Evolutionary conservation across 1,140 invertebrate species (phyloP).

Genomic region (Portunus trituberculatus): DNA sequence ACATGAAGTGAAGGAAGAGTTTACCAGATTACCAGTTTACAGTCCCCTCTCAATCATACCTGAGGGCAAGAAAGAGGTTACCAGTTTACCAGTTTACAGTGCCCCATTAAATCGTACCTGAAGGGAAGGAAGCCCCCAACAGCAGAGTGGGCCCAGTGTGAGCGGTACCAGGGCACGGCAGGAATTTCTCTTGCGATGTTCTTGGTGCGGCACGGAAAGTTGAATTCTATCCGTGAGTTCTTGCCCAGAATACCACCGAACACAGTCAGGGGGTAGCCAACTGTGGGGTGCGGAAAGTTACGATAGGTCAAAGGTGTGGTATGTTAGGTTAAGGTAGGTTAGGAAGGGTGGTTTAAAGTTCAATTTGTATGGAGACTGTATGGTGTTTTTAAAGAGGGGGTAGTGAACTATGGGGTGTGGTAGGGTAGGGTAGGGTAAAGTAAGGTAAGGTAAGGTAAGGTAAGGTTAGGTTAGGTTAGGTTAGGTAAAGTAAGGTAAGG

Average conservation of each 20-base stretch:
- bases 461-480: too few species aligned
- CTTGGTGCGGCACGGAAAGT: slow-evolving; percentile 82
- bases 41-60: slow-evolving; percentile 66
- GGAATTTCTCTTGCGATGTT: slow-evolving; percentile 83
- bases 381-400: too few species aligned
- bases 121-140: slow-evolving; percentile 83
- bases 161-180: slow-evolving; percentile 81
- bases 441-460: too few species aligned
- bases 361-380: too few species aligned
- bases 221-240: slow-evolving; percentile 81
- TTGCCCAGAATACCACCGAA: slow-evolving; percentile 83
- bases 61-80: slow-evolving; percentile 82
- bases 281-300: slow-evolving; percentile 78
- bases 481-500: too few species aligned
- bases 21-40: too few species aligned
- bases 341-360: too few species aligned
- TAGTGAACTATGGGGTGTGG: too few species aligned
- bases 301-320: neutral
- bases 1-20: slow-evolving; percentile 80
- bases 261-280: slow-evolving; percentile 83
- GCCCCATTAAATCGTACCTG: too few species aligned
- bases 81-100: too few species aligned
- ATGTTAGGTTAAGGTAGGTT: too few species aligned
- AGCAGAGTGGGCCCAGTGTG: slow-evolving; percentile 81
- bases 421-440: too few species aligned